These are phyloP conservation scores for Urosaurus nigricauda DNA, from an alignment of 2,797 vertebrate genomes.

Conservation along the genomic window DNA sequence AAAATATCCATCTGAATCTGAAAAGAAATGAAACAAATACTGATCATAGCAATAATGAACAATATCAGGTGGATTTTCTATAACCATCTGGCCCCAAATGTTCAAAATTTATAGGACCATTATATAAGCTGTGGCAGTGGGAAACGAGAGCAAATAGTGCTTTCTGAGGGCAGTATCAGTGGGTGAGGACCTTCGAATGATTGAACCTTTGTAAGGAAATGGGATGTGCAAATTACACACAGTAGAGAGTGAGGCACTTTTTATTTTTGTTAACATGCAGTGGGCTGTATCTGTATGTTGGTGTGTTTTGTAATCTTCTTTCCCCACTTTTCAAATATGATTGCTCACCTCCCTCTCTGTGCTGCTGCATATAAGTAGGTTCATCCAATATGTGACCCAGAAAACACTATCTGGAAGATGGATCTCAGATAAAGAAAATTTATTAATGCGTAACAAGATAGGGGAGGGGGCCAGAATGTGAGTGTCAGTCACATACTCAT, in stretches of 20 bases:
- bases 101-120: not conserved
- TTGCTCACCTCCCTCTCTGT: constrained; percentile 54
- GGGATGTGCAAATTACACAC: constrained; percentile 52
- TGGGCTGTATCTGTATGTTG: constrained; percentile 46
- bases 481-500: constrained; percentile 70
- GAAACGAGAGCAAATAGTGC: not conserved
- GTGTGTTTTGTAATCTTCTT: not conserved
- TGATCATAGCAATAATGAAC: not conserved
- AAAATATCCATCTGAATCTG: not conserved
- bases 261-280: constrained; percentile 20
- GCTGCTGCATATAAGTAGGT: constrained; percentile 46
- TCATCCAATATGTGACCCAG: constrained; percentile 53
- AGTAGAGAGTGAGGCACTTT: constrained; percentile 21
- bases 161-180: not conserved
- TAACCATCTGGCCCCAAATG: not conserved
- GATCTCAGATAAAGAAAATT: constrained; percentile 60
- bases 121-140: not conserved
- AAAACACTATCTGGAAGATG: constrained; percentile 49
- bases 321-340: constrained; percentile 49
- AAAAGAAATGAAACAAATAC: not conserved
- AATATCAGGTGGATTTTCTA: not conserved
- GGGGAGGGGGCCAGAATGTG: constrained; percentile 46
- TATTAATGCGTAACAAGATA: constrained; percentile 61
- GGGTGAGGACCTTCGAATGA: constrained; percentile 45
- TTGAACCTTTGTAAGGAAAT: constrained; percentile 29